phyloP scores from a whole-genome alignment of 2,113 vertebrate genomes.

The Psephotus haematonotus region DNA sequence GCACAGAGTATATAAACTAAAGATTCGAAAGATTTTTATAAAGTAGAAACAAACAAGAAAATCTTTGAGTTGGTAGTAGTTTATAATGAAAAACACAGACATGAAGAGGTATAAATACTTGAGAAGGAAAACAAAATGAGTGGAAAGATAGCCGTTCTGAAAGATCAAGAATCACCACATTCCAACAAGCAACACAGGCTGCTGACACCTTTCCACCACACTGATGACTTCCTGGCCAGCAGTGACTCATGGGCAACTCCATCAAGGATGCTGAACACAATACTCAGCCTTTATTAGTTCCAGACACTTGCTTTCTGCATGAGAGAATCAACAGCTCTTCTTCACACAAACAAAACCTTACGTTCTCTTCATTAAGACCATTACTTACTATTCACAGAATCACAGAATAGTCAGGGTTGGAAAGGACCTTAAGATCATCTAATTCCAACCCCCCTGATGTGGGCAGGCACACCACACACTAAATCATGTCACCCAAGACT shows the following conservation, averaged over 20 bases:
- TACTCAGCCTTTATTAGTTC: background rate
- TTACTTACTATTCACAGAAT: background rate
- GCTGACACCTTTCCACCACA: background rate
- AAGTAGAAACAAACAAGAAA: background rate
- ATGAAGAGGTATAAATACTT: background rate
- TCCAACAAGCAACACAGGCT: background rate
- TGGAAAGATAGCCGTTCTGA: background rate
- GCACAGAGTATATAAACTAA: background rate
- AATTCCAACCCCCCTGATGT: background rate
- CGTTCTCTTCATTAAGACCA: background rate
- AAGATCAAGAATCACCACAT: background rate
- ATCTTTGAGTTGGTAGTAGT: background rate
- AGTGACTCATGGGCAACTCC: background rate
- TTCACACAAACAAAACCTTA: background rate
- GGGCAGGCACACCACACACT: background rate
- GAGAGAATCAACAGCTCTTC: background rate
- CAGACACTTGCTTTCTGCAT: background rate
- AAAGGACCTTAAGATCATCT: background rate
- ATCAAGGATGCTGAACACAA: background rate
- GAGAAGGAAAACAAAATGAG: background rate
- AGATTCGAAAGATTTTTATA: background rate
- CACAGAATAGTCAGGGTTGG: background rate
- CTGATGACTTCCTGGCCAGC: background rate
- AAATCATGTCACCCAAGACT: background rate
- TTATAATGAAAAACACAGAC: background rate